A percentile compares a stretch with the other conserved stretches of the same genome.
Evolutionary conservation across 2,888 invertebrate genomes (phyloP).

Genomic region (Campoletis raptor): DNA sequence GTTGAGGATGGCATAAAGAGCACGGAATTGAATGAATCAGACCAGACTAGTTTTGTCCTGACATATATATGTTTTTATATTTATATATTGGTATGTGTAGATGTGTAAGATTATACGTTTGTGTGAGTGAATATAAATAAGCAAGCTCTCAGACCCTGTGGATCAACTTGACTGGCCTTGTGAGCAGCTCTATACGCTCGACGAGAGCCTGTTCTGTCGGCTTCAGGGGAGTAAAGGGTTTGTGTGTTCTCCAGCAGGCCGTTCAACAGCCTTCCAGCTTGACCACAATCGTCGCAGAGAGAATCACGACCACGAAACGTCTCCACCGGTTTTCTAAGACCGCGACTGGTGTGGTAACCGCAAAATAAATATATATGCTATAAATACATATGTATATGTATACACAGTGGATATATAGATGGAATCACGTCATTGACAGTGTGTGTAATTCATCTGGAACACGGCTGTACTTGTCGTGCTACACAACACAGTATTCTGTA

Average conservation of each 20-base stretch:
- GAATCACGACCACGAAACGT: slow-evolving; percentile 52
- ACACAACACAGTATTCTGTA: background rate
- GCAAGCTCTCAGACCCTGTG: slow-evolving; percentile 34
- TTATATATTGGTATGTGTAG: background rate
- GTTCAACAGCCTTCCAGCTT: slow-evolving; percentile 37
- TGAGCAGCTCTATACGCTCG: slow-evolving; percentile 23
- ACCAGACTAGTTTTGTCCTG: slow-evolving; percentile 41
- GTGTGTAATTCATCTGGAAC: slow-evolving; percentile 29
- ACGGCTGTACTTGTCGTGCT: slow-evolving; percentile 11
- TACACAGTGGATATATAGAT: background rate
- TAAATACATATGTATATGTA: background rate
- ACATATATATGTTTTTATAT: slow-evolving; percentile 11
- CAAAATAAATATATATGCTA: slow-evolving; percentile 22
- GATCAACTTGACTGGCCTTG: slow-evolving; percentile 61
- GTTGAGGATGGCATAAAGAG: slow-evolving; percentile 53
- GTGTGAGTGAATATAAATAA: slow-evolving; percentile 32
- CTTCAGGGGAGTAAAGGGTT: slow-evolving; percentile 9
- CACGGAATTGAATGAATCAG: slow-evolving; percentile 76
- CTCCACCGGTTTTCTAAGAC: slow-evolving; percentile 29
- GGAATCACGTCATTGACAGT: background rate
- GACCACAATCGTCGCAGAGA: slow-evolving; percentile 59
- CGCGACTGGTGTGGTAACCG: slow-evolving; percentile 46
- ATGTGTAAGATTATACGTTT: background rate
- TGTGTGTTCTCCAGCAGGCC: slow-evolving; percentile 39
- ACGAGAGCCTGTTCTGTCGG: slow-evolving; percentile 43